Evolutionary conservation across 2,797 vertebrate species (phyloP).

Genomic region (Enteromius treurensis): DNA sequence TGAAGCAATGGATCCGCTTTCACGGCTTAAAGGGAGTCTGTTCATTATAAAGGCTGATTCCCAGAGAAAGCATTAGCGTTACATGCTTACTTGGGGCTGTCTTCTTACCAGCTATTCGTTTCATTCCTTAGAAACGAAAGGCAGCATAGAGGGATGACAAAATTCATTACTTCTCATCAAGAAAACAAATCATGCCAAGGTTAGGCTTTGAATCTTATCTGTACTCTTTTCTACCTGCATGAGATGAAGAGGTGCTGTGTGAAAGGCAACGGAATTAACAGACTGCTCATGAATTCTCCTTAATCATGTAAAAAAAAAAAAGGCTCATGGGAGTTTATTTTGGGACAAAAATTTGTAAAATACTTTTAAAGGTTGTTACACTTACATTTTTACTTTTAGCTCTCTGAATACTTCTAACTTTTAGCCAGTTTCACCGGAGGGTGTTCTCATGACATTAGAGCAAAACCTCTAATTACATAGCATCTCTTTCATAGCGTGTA

Average conservation of each 20-base stretch:
- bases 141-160: slow-evolving; percentile 41
- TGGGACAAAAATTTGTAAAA: background rate
- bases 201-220: slow-evolving; percentile 26
- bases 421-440: slow-evolving; percentile 6
- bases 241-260: slow-evolving; percentile 13
- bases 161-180: slow-evolving; percentile 50
- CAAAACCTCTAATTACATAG: slow-evolving; percentile 16
- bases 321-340: background rate
- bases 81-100: slow-evolving; percentile 35
- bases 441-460: slow-evolving; percentile 4
- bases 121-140: slow-evolving; percentile 50
- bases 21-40: slow-evolving; percentile 24
- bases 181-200: slow-evolving; percentile 56
- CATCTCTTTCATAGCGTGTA: background rate
- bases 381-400: background rate
- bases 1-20: slow-evolving; percentile 25
- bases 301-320: slow-evolving; percentile 9
- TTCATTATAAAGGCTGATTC: slow-evolving; percentile 24
- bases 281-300: slow-evolving; percentile 38
- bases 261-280: slow-evolving; percentile 46
- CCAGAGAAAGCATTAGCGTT: slow-evolving; percentile 40
- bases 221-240: slow-evolving; percentile 17
- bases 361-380: background rate
- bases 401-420: background rate
- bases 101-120: slow-evolving; percentile 45